Base-by-base conservation (phyloP, 2,888 invertebrate species). In the Drosophila lutescens region DNA sequence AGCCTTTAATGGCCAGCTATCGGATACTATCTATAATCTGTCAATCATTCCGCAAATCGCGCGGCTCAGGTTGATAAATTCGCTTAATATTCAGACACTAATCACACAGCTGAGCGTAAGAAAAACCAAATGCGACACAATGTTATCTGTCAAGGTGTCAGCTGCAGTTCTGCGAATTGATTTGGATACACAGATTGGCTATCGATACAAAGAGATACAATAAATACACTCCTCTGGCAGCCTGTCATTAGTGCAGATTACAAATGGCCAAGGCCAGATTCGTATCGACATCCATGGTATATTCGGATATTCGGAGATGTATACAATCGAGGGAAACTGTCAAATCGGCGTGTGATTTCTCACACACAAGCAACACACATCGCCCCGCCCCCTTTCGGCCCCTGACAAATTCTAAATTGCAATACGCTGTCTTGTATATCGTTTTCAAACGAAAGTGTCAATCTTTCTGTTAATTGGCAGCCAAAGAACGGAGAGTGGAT, bases 401-500 rank as follows among this genome's bases (percentile, higher is more conserved):
- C 10, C 40, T 69, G 69, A 73, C 77, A 72, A 77, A 78, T 74
- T 80, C 76, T 79, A 81, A 84, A 84, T 82, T 84, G 81, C 82
- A 80, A 78, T 80, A 58, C 40, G 46, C 58, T 74, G 81, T 74
- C 51, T 50, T 78, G 57, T 58, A 15, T 63, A 49, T 70, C 66
- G 51, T 60, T 85, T 79, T 79, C 75, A 78, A 76, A 72, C 82
- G 77, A 87, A 85, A 82, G 87, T 86, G 85, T 86, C 85, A 86
- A 87, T 87, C 80, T 87, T 63, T 69, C 77, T 85, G 82, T 85
- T 86, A 86, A 86, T 86, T 86, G 85, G 85, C 87, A 68, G 85
- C 76, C 58, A 80, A 70, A 54, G 60, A 79, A 60, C 63, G 34
- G 49, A 56, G 44, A 40, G 59, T 61, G 32, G 49, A 56, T 36